Conservation (phyloP, 35 echinoderm and acorn worm genomes). For the Heliocidaris tuberculata region DNA sequence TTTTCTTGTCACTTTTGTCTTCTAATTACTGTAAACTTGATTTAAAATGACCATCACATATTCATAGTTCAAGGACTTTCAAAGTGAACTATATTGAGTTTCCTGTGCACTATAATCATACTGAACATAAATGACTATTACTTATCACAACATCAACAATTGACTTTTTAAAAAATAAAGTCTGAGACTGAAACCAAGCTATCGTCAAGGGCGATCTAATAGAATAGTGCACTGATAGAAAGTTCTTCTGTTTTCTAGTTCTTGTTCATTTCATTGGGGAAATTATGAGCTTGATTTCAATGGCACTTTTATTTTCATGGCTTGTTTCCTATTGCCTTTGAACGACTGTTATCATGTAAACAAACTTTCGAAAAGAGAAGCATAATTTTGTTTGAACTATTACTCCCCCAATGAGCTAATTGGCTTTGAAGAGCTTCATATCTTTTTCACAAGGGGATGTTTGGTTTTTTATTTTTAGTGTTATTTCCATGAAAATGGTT, state of each 20-base stretch:
- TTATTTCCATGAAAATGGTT: neutral
- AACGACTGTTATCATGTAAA: neutral
- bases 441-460: neutral
- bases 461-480: neutral
- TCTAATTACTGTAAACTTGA: neutral
- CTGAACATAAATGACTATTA: too few relatives aligned
- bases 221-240: neutral
- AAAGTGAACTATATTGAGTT: too few relatives aligned
- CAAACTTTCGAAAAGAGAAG: neutral
- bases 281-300: neutral
- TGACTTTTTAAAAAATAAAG: neutral
- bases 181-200: neutral
- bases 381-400: neutral
- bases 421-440: neutral
- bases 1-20: neutral
- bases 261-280: neutral
- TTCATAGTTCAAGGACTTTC: too few relatives aligned
- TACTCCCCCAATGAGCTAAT: neutral
- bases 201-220: neutral
- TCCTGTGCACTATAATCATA: too few relatives aligned
- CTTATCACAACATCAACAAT: neutral
- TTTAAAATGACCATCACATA: neutral
- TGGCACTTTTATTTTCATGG: neutral
- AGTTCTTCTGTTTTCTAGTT: slow-evolving; percentile 16
- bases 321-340: neutral